phyloP scores from a whole-genome alignment of 2,113 vertebrate species.

The Chaenogobius annularis region DNA sequence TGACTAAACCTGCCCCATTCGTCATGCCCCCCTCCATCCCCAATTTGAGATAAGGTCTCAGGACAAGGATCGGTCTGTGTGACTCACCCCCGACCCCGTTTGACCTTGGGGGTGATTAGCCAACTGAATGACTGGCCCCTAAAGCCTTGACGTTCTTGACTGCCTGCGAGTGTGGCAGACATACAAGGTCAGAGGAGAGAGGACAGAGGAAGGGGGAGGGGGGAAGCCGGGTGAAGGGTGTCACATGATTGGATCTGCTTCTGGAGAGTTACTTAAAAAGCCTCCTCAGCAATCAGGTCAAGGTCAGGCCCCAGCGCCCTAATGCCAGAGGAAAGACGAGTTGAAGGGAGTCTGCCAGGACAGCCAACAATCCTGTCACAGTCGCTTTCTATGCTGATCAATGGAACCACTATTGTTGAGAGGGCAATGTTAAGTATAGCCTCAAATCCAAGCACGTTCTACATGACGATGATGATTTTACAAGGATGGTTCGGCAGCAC shows the following conservation, averaged over 20 bases:
- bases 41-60: conserved; percentile 21
- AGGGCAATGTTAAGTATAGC: not conserved
- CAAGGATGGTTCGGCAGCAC: not conserved
- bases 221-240: conserved; percentile 58
- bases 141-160: conserved; percentile 30
- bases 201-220: conserved; percentile 38
- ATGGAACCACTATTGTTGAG: not conserved
- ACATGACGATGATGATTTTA: not conserved
- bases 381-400: not conserved
- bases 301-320: conserved; percentile 63
- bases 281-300: conserved; percentile 74
- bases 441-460: not conserved
- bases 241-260: conserved; percentile 76
- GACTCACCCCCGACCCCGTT: conserved; percentile 51
- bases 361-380: conserved; percentile 22
- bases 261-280: conserved; percentile 76
- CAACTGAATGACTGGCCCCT: conserved; percentile 48
- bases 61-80: conserved; percentile 16
- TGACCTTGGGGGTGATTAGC: conserved; percentile 54
- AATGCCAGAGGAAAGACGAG: conserved; percentile 61
- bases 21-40: conserved; percentile 9
- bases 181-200: conserved; percentile 60
- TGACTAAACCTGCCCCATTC: conserved; percentile 58
- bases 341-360: conserved; percentile 20
- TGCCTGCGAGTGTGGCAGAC: conserved; percentile 50